Evolutionary conservation across 2,113 vertebrate species (phyloP).

Genomic region (Cyprinodon variegatus): DNA sequence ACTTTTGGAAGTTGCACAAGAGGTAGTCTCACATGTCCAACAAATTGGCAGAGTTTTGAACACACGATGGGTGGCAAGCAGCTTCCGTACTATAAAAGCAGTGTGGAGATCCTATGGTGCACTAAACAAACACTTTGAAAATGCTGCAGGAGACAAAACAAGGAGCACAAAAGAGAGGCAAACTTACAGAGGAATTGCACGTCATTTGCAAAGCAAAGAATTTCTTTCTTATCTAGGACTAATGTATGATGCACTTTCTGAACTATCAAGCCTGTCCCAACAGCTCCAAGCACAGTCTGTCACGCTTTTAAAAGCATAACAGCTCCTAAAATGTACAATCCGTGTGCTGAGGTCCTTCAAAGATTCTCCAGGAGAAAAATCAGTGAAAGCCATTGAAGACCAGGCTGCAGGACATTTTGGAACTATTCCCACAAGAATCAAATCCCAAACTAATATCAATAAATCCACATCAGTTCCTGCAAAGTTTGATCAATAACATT

Average conservation of each 20-base stretch:
- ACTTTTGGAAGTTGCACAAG: not conserved
- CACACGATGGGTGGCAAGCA: conserved; percentile 39
- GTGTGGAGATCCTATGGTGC: too few species aligned
- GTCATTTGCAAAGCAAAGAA: not conserved
- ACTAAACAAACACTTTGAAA: too few species aligned
- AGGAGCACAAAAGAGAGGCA: not conserved
- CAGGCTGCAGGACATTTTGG: conserved; percentile 1
- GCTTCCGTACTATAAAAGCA: conserved; percentile 17
- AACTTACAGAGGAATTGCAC: not conserved
- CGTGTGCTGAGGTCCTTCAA: not conserved
- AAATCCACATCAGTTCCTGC: conserved; percentile 1
- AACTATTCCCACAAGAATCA: not conserved
- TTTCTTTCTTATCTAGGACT: not conserved
- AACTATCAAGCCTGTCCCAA: not conserved
- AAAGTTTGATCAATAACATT: conserved; percentile 1
- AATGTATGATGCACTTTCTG: conserved; percentile 1
- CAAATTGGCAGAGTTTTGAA: conserved; percentile 8
- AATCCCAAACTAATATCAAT: not conserved
- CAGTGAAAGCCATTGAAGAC: not conserved
- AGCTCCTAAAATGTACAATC: not conserved
- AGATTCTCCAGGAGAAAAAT: conserved; percentile 4
- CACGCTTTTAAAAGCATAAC: not conserved
- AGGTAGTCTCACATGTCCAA: conserved; percentile 13
- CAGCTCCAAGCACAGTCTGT: not conserved
- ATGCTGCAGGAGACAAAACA: conserved; percentile 16